These are phyloP conservation scores for Priocnemis perturbator DNA, from an alignment of 2,888 invertebrate species.

Conservation along the genomic window DNA sequence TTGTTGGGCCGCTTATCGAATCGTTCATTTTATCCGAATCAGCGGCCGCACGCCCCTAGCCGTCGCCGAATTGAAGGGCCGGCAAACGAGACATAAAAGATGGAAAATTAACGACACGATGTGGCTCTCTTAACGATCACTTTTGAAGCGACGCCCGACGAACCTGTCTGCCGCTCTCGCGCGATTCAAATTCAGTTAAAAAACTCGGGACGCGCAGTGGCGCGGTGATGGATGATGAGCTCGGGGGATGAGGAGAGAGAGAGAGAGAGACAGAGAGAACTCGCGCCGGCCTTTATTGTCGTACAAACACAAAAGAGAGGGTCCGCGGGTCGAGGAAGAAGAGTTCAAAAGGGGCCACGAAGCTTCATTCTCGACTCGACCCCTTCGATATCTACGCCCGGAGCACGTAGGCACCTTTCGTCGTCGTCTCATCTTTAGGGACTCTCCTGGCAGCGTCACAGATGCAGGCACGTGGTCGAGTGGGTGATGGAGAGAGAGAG, in stretches of 20 bases:
- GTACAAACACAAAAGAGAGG: constrained; percentile 7
- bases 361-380: constrained; percentile 25
- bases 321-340: constrained; percentile 30
- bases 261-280: constrained; percentile 4
- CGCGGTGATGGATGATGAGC: neutral
- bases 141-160: constrained; percentile 22
- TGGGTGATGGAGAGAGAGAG: too few species aligned
- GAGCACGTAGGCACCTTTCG: constrained; percentile 13
- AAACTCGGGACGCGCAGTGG: neutral
- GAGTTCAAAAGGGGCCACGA: constrained; percentile 42
- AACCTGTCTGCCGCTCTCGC: constrained; percentile 28
- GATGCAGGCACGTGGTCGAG: too few species aligned
- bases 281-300: too few species aligned
- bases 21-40: neutral
- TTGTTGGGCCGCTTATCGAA: neutral
- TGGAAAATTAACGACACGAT: constrained; percentile 42
- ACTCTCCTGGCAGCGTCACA: constrained; percentile 12
- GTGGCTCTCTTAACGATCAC: constrained; percentile 35
- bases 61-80: constrained; percentile 27
- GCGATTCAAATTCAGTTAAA: constrained; percentile 48
- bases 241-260: neutral
- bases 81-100: constrained; percentile 33
- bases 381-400: constrained; percentile 30
- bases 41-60: too few species aligned
- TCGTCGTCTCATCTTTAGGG: too few species aligned